Conservation (phyloP, 2,797 vertebrate species). For the Pipistrellus nathusii region DNA sequence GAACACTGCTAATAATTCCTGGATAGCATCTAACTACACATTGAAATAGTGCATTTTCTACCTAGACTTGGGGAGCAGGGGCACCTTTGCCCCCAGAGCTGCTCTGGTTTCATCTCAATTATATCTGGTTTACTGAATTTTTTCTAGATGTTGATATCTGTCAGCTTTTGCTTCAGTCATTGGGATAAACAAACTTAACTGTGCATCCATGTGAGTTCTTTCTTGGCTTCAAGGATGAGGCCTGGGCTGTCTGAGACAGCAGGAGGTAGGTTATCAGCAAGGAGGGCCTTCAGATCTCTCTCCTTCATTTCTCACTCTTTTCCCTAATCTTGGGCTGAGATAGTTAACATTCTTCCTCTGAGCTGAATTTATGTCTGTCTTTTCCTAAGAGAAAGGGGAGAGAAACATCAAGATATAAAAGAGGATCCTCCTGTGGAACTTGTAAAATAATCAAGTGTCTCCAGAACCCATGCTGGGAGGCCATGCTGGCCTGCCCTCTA, state of each 20-base stretch:
- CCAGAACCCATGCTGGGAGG: not conserved
- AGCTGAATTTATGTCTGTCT: not conserved
- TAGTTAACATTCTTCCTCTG: not conserved
- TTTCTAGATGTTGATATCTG: slow-evolving; percentile 51
- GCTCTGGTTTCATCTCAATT: slow-evolving; percentile 56
- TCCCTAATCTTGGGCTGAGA: not conserved
- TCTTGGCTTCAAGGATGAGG: not conserved
- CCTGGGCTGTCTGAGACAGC: not conserved
- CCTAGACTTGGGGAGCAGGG: not conserved
- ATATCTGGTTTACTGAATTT: slow-evolving; percentile 39
- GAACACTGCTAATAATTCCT: not conserved
- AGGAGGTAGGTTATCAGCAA: not conserved
- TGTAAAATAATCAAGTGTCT: not conserved
- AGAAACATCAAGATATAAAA: not conserved
- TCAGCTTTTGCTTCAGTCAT: not conserved
- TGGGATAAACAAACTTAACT: slow-evolving; percentile 44
- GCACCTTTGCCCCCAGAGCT: not conserved
- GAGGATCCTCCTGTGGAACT: not conserved
- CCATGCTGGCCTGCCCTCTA: not conserved
- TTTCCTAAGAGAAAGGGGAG: not conserved
- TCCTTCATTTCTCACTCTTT: not conserved
- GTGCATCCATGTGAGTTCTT: not conserved
- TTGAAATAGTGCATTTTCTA: not conserved
- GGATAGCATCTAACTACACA: not conserved
- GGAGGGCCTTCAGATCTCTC: not conserved